A percentile compares a stretch with the other conserved stretches of the same genome.
Conservation (phyloP, 2,797 vertebrate genomes). For the Squalus acanthias region DNA sequence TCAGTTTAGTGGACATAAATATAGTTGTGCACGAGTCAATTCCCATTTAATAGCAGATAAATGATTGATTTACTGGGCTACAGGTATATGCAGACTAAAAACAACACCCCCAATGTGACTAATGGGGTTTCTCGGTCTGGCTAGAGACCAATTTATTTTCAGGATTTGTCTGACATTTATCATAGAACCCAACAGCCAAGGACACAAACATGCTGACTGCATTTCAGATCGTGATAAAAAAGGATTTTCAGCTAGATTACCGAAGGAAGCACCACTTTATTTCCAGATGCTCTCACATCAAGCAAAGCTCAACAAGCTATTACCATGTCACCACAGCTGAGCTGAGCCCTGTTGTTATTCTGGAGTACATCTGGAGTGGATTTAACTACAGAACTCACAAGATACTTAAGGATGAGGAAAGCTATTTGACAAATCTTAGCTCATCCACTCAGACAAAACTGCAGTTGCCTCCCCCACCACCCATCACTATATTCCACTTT, state of each 20-base stretch:
- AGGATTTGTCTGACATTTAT: not conserved
- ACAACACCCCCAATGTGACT: not conserved
- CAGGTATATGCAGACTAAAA: not conserved
- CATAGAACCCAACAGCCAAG: not conserved
- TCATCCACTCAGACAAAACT: not conserved
- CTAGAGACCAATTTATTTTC: not conserved
- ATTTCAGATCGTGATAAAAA: not conserved
- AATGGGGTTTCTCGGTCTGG: not conserved
- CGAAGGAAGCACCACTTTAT: not conserved
- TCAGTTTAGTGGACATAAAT: not conserved
- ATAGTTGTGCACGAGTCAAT: not conserved
- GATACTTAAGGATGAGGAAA: too few species aligned
- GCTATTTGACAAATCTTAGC: not conserved
- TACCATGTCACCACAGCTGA: too few species aligned
- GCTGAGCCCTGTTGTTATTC: too few species aligned
- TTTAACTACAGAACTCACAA: too few species aligned
- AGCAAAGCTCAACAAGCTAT: too few species aligned
- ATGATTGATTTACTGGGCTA: not conserved
- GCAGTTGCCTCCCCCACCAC: not conserved
- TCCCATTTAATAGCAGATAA: not conserved
- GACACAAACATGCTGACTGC: not conserved
- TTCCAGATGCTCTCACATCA: not conserved
- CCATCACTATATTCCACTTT: not conserved
- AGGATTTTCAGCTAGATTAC: not conserved
- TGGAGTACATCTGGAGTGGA: too few species aligned